A percentile compares a stretch with the other conserved stretches of the same genome.
Evolutionary conservation across 1,140 invertebrate species (phyloP).

Genomic region (Diorhabda carinulata): DNA sequence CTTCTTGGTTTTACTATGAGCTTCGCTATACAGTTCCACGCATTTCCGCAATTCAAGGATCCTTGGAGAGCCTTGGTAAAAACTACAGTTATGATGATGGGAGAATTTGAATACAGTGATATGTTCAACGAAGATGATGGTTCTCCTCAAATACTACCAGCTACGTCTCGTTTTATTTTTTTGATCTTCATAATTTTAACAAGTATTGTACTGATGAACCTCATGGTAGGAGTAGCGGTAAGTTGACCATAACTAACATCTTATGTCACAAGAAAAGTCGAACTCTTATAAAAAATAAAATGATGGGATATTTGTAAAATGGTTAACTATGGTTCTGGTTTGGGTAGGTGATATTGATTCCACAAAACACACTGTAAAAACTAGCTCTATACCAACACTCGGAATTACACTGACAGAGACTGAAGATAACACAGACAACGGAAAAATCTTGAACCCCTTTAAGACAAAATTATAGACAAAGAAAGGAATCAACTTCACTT

Average conservation of each 20-base stretch:
- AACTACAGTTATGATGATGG: constrained; percentile 59
- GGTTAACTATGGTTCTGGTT: too few relatives aligned
- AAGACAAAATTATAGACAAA: too few relatives aligned
- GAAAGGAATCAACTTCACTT: too few relatives aligned
- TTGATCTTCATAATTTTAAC: constrained; percentile 58
- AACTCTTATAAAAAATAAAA: too few relatives aligned
- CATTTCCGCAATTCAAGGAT: constrained; percentile 47
- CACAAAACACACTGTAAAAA: too few relatives aligned
- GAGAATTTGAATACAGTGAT: constrained; percentile 55
- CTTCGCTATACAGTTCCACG: constrained; percentile 53
- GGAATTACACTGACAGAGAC: too few relatives aligned
- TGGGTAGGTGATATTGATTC: too few relatives aligned
- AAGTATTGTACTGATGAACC: constrained; percentile 62
- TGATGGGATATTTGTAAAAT: too few relatives aligned
- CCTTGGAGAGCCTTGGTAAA: constrained; percentile 51
- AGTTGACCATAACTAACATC: not conserved
- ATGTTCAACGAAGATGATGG: constrained; percentile 39
- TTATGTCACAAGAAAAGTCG: too few relatives aligned
- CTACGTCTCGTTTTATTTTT: constrained; percentile 52
- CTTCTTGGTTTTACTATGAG: constrained; percentile 56
- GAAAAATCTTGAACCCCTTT: too few relatives aligned
- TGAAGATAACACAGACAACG: too few relatives aligned
- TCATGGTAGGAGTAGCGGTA: constrained; percentile 61
- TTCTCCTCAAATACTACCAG: constrained; percentile 12
- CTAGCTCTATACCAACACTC: too few relatives aligned